These are phyloP conservation scores for Mobula birostris DNA, from an alignment of 2,113 vertebrate species.

Conservation along the genomic window DNA sequence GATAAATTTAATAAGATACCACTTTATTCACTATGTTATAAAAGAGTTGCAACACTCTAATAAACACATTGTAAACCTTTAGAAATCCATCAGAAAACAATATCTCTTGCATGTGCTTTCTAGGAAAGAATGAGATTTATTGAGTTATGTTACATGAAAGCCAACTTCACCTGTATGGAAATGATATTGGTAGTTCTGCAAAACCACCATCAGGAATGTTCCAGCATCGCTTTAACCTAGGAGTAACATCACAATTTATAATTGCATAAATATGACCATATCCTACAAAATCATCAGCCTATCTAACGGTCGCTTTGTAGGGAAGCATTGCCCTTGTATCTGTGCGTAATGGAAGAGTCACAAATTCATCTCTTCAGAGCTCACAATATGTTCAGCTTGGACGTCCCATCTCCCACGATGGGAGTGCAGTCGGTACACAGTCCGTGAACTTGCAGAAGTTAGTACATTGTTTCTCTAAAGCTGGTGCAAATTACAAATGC, in stretches of 20 bases:
- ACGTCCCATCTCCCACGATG: background rate
- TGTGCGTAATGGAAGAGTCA: slow-evolving; percentile 4
- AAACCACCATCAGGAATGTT: slow-evolving; percentile 14
- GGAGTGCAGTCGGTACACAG: background rate
- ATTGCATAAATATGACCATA: slow-evolving; percentile 30
- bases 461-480: background rate
- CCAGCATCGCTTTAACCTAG: slow-evolving; percentile 15
- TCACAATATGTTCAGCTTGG: background rate
- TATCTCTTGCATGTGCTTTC: slow-evolving; percentile 19
- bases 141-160: slow-evolving; percentile 23
- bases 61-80: slow-evolving; percentile 27
- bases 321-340: background rate
- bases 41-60: slow-evolving; percentile 26
- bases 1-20: slow-evolving; percentile 17
- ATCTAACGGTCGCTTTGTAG: background rate
- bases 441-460: background rate
- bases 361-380: background rate
- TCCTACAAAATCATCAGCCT: slow-evolving; percentile 4
- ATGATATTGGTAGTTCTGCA: background rate
- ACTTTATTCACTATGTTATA: slow-evolving; percentile 34
- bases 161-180: background rate
- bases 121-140: slow-evolving; percentile 34
- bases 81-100: slow-evolving; percentile 27
- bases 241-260: slow-evolving; percentile 29
- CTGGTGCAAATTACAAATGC: slow-evolving; percentile 33